Percentiles rank a stretch among this genome's conserved stretches.
These are phyloP conservation scores for Tyto alba DNA, from an alignment of 2,113 vertebrate species.

Conservation along the genomic window DNA sequence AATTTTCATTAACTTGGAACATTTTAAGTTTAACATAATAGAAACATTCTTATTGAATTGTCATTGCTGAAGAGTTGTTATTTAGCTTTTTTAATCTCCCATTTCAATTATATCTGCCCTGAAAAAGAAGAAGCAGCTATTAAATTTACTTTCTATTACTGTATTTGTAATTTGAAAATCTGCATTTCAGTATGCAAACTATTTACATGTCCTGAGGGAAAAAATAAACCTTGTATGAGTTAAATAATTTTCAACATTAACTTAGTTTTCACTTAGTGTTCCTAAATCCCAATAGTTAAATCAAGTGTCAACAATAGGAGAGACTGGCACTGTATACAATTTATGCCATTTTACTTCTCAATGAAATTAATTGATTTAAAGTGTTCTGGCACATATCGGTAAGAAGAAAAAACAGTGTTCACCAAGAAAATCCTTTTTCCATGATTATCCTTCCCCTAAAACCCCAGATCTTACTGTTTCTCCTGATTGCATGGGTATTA, in stretches of 20 bases:
- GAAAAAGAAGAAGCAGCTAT: background rate
- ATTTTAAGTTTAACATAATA: background rate
- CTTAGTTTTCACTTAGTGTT: background rate
- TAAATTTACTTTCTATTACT: background rate
- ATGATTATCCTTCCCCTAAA: background rate
- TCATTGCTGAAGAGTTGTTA: background rate
- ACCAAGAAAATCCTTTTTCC: background rate
- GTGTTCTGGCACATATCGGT: background rate
- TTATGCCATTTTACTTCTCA: background rate
- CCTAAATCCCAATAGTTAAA: background rate
- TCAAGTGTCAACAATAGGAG: background rate
- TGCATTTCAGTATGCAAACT: background rate
- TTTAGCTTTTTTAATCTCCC: background rate
- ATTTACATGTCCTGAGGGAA: background rate
- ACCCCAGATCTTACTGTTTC: background rate
- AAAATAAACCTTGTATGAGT: background rate
- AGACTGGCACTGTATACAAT: background rate
- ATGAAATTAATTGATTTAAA: background rate
- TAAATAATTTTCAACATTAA: background rate
- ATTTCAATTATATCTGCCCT: background rate
- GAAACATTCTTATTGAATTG: background rate
- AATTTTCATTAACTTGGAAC: background rate
- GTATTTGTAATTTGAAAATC: background rate
- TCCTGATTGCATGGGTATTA: background rate
- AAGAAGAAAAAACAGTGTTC: background rate